These are phyloP conservation scores for Stenurella melanura DNA, from an alignment of 2,888 invertebrate genomes.

Conservation along the genomic window DNA sequence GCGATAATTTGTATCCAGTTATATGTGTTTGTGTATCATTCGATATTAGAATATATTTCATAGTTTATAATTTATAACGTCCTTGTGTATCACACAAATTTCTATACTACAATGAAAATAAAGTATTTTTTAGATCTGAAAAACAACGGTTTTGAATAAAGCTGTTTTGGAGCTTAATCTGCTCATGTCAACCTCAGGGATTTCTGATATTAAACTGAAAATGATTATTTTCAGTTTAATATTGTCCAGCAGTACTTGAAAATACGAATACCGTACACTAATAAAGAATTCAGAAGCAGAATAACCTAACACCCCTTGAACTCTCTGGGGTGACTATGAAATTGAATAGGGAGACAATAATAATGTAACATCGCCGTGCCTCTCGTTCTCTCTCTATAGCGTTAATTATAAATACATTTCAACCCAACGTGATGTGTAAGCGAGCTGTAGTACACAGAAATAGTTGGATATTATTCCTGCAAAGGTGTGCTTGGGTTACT, in stretches of 20 bases:
- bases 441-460: conserved; percentile 34
- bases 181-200: too few species aligned
- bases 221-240: not conserved
- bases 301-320: conserved; percentile 11
- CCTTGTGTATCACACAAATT: too few species aligned
- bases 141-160: too few species aligned
- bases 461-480: conserved; percentile 37
- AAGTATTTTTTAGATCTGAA: too few species aligned
- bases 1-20: too few species aligned
- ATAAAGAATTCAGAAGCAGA: conserved; percentile 21
- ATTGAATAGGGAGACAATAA: conserved; percentile 35
- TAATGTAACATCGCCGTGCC: not conserved
- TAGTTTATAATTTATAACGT: too few species aligned
- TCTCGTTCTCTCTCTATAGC: conserved; percentile 41
- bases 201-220: too few species aligned
- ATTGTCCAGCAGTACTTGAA: not conserved
- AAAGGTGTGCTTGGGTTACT: conserved; percentile 13
- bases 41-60: too few species aligned
- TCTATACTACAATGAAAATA: too few species aligned
- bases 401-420: conserved; percentile 56
- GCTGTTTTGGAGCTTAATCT: too few species aligned
- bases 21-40: too few species aligned
- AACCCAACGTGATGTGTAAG: conserved; percentile 31
- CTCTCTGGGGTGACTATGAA: conserved; percentile 4
- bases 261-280: not conserved